Evolutionary conservation across 2,113 vertebrate species (phyloP), one percentile per base, ranked within the genome.

Genomic region (Paradoxurus hermaphroditus): DNA sequence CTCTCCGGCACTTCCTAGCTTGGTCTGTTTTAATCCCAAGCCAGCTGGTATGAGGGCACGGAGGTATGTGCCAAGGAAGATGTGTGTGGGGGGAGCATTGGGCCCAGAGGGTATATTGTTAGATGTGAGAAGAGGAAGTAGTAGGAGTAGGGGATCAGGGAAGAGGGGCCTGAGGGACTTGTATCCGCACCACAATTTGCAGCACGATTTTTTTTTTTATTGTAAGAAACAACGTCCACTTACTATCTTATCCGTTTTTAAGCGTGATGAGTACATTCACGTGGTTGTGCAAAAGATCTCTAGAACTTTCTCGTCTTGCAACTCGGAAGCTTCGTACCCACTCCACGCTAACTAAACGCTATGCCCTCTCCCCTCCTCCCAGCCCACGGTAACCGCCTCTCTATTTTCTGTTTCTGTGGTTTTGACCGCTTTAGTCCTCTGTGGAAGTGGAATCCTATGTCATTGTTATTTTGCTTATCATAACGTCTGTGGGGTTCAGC

Each of bases 21-120:
- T 92, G 94, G 94, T 98, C 97, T 95, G 84, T 98, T 97, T 98
- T 98, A 96, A 98, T 97, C 96, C 34, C 86, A 86, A 92, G 97
- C 97, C 98, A 98, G 96, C 97, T 98, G 98, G 96, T 98, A 27
- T 77, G 93, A 98, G 89, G 97, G 95, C 95, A 86, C 0, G 0
- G 73, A 85, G 88, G 11, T 86, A 44, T 78, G 88, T 97, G 93
- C 96, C 92, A 68, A 72, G 78, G 95, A 90, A 86, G 93, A 81
- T 56, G 86, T 63, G 81, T 92, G 79, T 49, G 86, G 12, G 81
- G 86, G 91, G 78, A 49, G 70, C 82, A 1, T 8, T 78, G 85
- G 82, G 72, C 65, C 1, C 9, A 56, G 23, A 36, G 72, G 85
- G 72, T 78, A 73, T 84, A 83, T 88, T 34, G 72, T 94, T 94